Base-by-base conservation (phyloP, 2,113 vertebrate genomes). In the Chauna torquata region DNA sequence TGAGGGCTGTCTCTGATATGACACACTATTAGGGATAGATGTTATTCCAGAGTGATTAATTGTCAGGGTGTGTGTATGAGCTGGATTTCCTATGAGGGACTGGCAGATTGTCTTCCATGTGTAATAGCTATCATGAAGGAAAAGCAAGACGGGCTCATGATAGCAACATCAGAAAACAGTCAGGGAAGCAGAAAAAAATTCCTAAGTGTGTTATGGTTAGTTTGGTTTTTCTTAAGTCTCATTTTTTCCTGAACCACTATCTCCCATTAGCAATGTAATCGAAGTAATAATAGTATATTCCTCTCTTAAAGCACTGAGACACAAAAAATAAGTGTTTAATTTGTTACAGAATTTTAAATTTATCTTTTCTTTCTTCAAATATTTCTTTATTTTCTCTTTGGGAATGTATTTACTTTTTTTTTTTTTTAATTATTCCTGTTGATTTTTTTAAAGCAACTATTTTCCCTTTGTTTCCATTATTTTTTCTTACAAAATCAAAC, bases 361-460 rank as follows among this genome's bases (percentile, higher is more conserved):
- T 57, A 5, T 38, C 5, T 34, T 92, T 78, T 14, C 0, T 0
- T 30, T 75, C 16, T 64, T 59, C 14, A 83, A 59, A 32, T 49
- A 12, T 58, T 59, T 54, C 42, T 52, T 69, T 25, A 15, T 66
- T 86, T 86, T 72, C 13, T 64, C 54, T 42, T 42, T 54, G 34
- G 4, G 24, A 65, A 88, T 54, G 0, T 34, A 32, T 68, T 88
- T 40, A 20, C 8, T n/a, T 6, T 28, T 27, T 42, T 58, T 68
- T 38, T 11, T 11, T 42, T 9, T 78, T 62, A 75, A 42, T 57
- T 62, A 6, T 36, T 66, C 5, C 11, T n/a, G 50, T 34, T 36
- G 2, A 2, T 0, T 16, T 62, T 15, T 49, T 58, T 25, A 54
- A 71, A 95, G 32, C 5, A 82, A 62, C 2, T 18, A 0, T 4